Evolutionary conservation across 2,888 invertebrate genomes (phyloP), one percentile per base, ranked within the genome.

Genomic region (Trimorus sp.): DNA sequence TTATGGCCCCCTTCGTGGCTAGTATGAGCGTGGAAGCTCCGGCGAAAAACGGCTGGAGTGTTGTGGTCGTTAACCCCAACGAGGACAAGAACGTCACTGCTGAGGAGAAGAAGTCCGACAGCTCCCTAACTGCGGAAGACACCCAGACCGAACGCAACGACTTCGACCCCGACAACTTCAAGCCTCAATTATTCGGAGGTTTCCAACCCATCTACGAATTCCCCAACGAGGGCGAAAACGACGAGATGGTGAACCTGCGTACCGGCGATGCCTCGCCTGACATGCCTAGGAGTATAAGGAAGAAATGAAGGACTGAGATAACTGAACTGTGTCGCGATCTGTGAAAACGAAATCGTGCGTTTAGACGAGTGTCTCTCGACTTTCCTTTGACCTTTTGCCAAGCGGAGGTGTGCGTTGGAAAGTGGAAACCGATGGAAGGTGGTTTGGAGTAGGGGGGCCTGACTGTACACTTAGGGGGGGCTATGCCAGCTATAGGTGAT

Each of bases 1-100:
- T 95, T 84, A 94, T 95, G 93, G 95, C 95, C 0, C 95, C 95
- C 0, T 95, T 95, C 86, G 94, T 94, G 58, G 95, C 95, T 0
- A 95, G 95, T 85, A 92, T 94, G 0, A 95, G 93, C 75, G 92
- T 94, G 0, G 94, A 93, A 79, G 92, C 93, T 0, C 92, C 93
- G 36, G 89, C 92, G 0, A 92, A 92, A 38, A 94, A 94, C 86
- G 94, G 95, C 12, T 95, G 95, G 95, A 93, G 93, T 56, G 94
- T 95, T 9, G 93, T 94, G 2, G 86, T 85, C 0, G 84, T 86
- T 0, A 85, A 86, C 1, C 42, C 62, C 12, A 36, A 65, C 3
- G 53, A 75, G 12, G 42, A 82, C 5, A 83, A 79, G 14, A 76
- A 80, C 16, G 48, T 70, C 14, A 42, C 79, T 7, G 56, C 48